phyloP scores from a whole-genome alignment of 2,888 invertebrate genomes.

The Plagiodera versicolora region DNA sequence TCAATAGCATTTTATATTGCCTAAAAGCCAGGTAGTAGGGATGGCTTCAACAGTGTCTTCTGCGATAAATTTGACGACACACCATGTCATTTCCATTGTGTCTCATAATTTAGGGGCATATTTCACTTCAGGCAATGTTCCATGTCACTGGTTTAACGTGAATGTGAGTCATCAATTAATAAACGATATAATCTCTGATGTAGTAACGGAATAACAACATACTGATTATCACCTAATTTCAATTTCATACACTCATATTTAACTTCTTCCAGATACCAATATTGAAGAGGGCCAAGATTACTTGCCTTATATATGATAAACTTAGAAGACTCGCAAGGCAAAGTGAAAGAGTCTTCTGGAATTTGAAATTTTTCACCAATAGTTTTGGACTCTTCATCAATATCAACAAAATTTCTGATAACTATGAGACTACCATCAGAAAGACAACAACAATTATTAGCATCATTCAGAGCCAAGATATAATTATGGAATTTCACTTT shows the following conservation, averaged over 20 bases:
- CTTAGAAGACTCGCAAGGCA: constrained; percentile 3
- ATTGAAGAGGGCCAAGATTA: constrained; percentile 2
- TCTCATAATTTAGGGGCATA: not conserved
- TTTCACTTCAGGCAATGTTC: no score
- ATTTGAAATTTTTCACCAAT: no score
- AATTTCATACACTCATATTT: constrained; percentile 3
- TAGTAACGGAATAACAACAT: constrained; percentile 9
- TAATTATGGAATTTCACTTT: no score
- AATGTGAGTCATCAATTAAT: not conserved
- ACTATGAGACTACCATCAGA: constrained; percentile 1
- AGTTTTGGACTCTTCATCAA: not conserved
- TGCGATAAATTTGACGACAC: no score
- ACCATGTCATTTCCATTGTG: constrained; percentile 3
- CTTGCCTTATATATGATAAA: constrained; percentile 1
- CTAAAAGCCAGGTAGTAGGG: no score
- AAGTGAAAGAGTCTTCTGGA: not conserved
- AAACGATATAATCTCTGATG: not conserved
- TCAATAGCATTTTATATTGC: constrained; percentile 4
- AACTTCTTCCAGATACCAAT: constrained; percentile 4
- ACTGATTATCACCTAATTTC: constrained; percentile 2
- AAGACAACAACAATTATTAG: constrained; percentile 4
- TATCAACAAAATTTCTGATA: not conserved
- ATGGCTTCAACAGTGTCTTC: no score
- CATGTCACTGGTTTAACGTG: no score
- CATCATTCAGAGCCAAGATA: constrained; percentile 6